Conservation (phyloP, 2,888 invertebrate genomes). For the Arrhopalites spinosus region DNA sequence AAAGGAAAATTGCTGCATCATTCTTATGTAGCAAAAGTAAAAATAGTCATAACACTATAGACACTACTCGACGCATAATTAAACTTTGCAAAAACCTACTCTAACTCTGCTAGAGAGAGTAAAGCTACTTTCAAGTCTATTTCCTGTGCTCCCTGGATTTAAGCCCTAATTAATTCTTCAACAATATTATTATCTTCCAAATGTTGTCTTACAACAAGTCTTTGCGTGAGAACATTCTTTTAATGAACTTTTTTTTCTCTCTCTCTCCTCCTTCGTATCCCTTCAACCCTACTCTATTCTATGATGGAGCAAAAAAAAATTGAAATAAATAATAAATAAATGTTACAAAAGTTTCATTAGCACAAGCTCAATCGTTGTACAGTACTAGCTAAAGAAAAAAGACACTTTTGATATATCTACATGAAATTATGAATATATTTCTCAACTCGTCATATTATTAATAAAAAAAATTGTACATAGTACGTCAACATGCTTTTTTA, state of each 20-base stretch:
- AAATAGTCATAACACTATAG: conserved; percentile 1
- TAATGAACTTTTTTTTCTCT: background rate
- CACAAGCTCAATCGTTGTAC: too few species aligned
- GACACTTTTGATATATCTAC: too few species aligned
- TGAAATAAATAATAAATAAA: too few species aligned
- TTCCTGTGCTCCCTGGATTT: background rate
- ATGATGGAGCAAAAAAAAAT: too few species aligned
- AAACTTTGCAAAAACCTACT: background rate
- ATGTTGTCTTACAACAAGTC: background rate
- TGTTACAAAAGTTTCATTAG: too few species aligned
- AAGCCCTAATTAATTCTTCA: conserved; percentile 5
- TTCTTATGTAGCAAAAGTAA: background rate
- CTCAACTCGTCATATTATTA: too few species aligned
- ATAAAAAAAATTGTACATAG: too few species aligned
- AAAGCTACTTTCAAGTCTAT: too few species aligned
- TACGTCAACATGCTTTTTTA: too few species aligned
- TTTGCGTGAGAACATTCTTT: conserved; percentile 3
- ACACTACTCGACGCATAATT: background rate
- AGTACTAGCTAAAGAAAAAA: too few species aligned
- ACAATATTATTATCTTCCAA: background rate
- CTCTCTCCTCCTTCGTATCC: background rate
- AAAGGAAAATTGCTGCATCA: conserved; percentile 5
- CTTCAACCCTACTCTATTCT: background rate
- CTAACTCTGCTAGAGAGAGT: too few species aligned
- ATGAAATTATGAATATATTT: too few species aligned